Percentiles rank a stretch among this genome's conserved stretches.
Conservation (phyloP, 2,113 vertebrate genomes). For the Rhynchomys soricoides region DNA sequence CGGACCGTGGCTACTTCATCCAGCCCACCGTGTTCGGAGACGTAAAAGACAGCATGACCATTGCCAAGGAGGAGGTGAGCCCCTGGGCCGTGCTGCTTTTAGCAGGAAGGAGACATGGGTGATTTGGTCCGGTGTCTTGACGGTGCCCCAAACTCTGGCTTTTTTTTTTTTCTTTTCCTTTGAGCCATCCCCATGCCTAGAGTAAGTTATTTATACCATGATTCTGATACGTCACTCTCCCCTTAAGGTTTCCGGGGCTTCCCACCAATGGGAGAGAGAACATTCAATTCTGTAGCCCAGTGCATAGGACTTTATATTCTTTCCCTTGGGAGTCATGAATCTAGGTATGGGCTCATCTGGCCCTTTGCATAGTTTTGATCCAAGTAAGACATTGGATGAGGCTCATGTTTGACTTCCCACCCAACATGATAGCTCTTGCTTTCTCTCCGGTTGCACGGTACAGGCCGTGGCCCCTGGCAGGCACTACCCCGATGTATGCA, state of each 20-base stretch:
- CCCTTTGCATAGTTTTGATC: background rate
- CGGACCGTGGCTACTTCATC: constrained; percentile 96
- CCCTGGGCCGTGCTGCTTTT: background rate
- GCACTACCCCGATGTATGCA: too few species aligned
- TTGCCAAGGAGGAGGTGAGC: constrained; percentile 95
- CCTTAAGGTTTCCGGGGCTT: background rate
- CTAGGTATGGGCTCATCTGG: background rate
- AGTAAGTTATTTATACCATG: background rate
- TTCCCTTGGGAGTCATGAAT: background rate
- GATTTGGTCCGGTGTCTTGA: background rate
- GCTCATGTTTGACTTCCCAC: background rate
- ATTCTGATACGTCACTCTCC: background rate
- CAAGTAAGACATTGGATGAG: background rate
- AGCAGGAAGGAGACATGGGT: background rate
- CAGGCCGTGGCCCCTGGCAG: too few species aligned
- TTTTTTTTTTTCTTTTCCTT: too few species aligned
- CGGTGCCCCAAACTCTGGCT: background rate
- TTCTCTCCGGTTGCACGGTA: background rate
- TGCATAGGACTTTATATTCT: background rate
- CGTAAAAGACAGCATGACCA: constrained; percentile 95
- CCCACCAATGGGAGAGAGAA: background rate
- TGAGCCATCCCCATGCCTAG: background rate
- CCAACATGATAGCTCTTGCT: fast-evolving
- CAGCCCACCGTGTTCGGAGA: constrained; percentile 97
- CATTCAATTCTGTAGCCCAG: fast-evolving